phyloP scores from a whole-genome alignment of 2,113 vertebrate genomes.

The Pygoscelis antarcticus region DNA sequence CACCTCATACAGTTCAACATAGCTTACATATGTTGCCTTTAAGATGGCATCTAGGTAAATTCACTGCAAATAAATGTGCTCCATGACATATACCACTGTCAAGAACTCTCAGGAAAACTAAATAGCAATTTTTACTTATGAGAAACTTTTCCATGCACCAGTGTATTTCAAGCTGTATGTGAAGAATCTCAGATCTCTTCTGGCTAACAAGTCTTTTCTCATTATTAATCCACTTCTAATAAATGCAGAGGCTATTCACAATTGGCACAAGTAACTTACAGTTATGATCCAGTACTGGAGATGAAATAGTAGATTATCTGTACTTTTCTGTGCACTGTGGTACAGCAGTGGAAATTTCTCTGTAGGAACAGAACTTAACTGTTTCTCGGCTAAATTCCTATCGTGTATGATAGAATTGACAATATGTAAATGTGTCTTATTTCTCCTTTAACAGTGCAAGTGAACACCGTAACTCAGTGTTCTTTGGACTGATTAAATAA shows the following conservation, averaged over 20 bases:
- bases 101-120: not conserved
- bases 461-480: not conserved
- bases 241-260: not conserved
- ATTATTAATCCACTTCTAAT: not conserved
- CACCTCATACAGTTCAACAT: not conserved
- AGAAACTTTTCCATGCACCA: not conserved
- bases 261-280: not conserved
- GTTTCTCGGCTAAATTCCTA: not conserved
- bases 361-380: conserved; percentile 12
- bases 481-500: not conserved
- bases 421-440: not conserved
- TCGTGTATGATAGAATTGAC: not conserved
- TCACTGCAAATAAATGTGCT: not conserved
- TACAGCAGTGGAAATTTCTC: not conserved
- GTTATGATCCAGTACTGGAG: not conserved
- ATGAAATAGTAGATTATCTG: not conserved
- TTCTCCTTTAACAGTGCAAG: not conserved
- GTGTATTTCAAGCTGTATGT: not conserved
- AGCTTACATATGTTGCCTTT: not conserved
- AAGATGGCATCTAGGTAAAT: not conserved
- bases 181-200: not conserved
- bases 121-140: not conserved
- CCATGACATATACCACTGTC: not conserved
- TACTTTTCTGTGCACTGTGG: not conserved
- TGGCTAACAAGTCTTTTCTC: not conserved